Evolutionary conservation across 2,113 vertebrate genomes (phyloP), one percentile per base, ranked within the genome.

Genomic region (Salvelinus namaycush): DNA sequence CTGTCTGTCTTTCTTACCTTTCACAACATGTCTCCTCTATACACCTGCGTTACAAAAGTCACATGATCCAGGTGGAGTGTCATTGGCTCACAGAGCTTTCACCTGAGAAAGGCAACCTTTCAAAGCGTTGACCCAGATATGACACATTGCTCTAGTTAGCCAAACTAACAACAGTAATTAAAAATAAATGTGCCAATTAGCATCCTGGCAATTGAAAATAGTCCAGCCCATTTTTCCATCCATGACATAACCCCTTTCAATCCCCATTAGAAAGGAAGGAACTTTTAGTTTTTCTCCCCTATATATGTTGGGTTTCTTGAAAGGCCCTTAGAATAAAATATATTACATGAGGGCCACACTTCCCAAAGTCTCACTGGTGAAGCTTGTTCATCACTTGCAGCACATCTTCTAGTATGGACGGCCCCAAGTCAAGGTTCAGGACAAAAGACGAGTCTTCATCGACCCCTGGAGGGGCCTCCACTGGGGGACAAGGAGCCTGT

Each of bases 391-490:
- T 85, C 2, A 85, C 66, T 66, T 82, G 75, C 20, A 85, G 69
- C 20, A 85, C 76, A 18, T 85, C 84, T 3, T 83, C 84, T 76
- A 85, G 57, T 60, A 85, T 85, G 11, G 84, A 85, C 24, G 84
- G 84, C 20, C 84, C 84, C 74, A 85, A 54, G 73, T 85, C 81
- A 78, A 85, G 49, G 39, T 85, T 51, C 68, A 70, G 74, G 26
- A 13, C 74, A 71, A 68, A 79, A 29, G 18, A 80, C 14, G 54
- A 69, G 60, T 51, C 59, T 44, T 70, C 68, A 20, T 49, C 68
- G 9, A 70, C 39, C 29, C 44, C n/a, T 44, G 44, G 4, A 54
- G 3, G 68, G 31, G 8, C n/a, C 39, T 70, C 34, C 11, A 48
- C 8, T 44, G 39, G 31, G 27, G 67, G 2, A 60, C 51, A 24